Percentiles rank a stretch among this genome's conserved stretches.
Evolutionary conservation across 1,140 invertebrate species (phyloP).

Genomic region (Augochlora pura): DNA sequence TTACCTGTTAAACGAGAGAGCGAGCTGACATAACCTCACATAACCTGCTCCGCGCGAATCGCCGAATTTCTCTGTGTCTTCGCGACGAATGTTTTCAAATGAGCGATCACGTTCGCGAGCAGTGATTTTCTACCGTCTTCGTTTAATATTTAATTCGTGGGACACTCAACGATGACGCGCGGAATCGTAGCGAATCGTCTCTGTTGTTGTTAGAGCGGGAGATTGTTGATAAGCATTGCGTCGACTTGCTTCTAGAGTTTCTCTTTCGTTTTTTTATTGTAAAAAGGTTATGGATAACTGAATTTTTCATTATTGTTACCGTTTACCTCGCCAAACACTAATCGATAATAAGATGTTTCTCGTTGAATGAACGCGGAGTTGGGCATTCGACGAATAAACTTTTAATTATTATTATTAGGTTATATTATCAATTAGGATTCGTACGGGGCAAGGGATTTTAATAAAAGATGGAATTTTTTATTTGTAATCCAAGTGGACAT

Average conservation of each 20-base stretch:
- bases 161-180: neutral
- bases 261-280: too few relatives aligned
- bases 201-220: neutral
- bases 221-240: neutral
- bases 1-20: conserved; percentile 28
- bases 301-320: neutral
- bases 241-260: too few relatives aligned
- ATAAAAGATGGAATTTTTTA: too few relatives aligned
- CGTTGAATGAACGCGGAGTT: neutral
- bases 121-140: conserved; percentile 2
- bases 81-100: neutral
- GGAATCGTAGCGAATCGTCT: too few relatives aligned
- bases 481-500: too few relatives aligned
- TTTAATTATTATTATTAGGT: too few relatives aligned
- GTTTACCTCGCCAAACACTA: neutral
- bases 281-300: too few relatives aligned
- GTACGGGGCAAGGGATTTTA: neutral
- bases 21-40: too few relatives aligned
- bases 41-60: conserved; percentile 3
- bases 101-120: neutral
- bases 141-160: conserved; percentile 13
- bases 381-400: neutral
- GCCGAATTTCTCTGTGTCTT: conserved; percentile 3
- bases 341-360: neutral
- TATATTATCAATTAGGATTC: neutral